A percentile compares a stretch with the other conserved stretches of the same genome.
These are phyloP conservation scores for Prolemur simus DNA, from an alignment of 2,113 vertebrate genomes.

Conservation along the genomic window DNA sequence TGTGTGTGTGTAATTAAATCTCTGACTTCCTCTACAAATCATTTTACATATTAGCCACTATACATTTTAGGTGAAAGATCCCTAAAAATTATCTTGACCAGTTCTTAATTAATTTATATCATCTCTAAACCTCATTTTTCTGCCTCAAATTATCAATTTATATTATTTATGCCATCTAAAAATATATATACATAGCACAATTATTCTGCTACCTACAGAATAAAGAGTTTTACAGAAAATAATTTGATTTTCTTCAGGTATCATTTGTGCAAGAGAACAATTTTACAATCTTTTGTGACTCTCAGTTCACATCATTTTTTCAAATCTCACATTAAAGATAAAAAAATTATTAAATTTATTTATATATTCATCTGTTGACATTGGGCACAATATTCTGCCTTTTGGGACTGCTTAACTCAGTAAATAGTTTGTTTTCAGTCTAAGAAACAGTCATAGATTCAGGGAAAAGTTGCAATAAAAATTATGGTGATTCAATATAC, in stretches of 20 bases:
- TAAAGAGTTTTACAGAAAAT: neutral
- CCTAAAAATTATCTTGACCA: neutral
- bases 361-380: neutral
- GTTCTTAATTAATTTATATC: neutral
- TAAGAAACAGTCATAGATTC: neutral
- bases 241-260: neutral
- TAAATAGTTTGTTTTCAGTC: neutral
- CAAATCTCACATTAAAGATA: neutral
- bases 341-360: neutral
- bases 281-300: neutral
- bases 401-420: neutral
- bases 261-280: neutral
- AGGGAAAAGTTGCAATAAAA: neutral
- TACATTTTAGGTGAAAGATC: neutral
- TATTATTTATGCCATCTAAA: neutral
- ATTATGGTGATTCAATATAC: neutral
- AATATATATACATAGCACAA: neutral
- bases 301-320: neutral
- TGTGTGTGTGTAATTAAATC: no score
- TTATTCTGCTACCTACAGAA: neutral
- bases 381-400: neutral
- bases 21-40: no score
- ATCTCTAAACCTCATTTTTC: neutral
- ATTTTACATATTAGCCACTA: neutral
- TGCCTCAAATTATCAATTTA: neutral